Evolutionary conservation across 2,888 invertebrate genomes (phyloP).

Genomic region (Macropis europaea): DNA sequence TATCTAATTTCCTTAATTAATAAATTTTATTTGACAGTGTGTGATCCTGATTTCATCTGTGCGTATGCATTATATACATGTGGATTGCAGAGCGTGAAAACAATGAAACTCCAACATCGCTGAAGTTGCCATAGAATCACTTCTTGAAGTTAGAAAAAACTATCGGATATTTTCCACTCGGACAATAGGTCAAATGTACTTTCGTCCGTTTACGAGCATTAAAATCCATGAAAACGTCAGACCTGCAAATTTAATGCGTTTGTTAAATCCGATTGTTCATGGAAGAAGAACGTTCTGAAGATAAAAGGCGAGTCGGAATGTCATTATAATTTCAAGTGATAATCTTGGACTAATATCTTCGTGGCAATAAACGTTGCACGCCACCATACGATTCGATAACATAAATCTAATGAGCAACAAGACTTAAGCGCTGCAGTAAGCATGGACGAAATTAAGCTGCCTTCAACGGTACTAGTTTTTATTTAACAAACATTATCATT

Average conservation of each 20-base stretch:
- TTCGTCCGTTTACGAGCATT: neutral
- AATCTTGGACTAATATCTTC: constrained; percentile 5
- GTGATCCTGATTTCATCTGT: no score
- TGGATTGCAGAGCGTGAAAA: no score
- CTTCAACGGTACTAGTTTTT: neutral
- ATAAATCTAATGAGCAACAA: constrained; percentile 5
- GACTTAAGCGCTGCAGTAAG: neutral
- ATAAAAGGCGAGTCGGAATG: neutral
- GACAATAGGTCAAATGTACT: neutral
- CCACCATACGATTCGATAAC: constrained; percentile 17
- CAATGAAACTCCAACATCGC: no score
- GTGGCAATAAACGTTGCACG: constrained; percentile 14
- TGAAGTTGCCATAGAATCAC: no score
- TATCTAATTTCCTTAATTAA: no score
- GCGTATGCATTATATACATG: no score
- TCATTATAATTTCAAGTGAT: constrained; percentile 12
- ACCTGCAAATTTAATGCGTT: neutral
- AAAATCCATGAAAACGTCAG: neutral
- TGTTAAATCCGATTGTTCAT: neutral
- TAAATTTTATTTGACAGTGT: no score
- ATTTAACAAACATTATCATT: no score
- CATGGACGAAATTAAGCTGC: neutral
- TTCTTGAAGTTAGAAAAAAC: no score
- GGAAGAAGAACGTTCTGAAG: neutral
- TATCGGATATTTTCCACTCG: no score